Evolutionary conservation across 2,113 vertebrate species (phyloP).

Genomic region (Nyctibius bracteatus): DNA sequence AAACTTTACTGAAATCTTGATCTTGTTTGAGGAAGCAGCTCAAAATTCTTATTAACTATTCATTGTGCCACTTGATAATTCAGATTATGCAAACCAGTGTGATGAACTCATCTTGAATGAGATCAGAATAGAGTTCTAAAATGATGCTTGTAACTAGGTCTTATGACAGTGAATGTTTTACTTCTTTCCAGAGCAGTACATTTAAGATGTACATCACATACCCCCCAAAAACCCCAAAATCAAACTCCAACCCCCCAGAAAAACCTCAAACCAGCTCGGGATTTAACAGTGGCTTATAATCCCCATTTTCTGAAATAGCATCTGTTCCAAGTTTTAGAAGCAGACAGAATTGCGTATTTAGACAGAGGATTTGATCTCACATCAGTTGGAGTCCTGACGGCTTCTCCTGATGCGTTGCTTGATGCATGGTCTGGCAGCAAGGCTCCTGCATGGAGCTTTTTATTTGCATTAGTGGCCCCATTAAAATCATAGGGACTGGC

Average conservation of each 20-base stretch:
- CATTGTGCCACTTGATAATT: not conserved
- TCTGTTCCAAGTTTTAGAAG: not conserved
- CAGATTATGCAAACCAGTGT: not conserved
- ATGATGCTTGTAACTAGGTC: not conserved
- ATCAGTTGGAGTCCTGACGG: not conserved
- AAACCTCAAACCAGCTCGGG: not conserved
- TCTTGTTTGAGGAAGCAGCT: not conserved
- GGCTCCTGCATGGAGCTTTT: not conserved
- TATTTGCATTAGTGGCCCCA: not conserved
- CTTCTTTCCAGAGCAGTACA: not conserved
- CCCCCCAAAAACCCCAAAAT: accelerated
- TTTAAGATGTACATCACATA: not conserved
- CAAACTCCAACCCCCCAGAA: not conserved
- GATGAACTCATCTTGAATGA: not conserved
- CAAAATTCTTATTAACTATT: not conserved
- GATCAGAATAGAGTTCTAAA: not conserved
- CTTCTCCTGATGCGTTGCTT: not conserved
- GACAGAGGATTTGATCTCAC: not conserved
- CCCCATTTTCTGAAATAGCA: not conserved
- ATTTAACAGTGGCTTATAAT: not conserved
- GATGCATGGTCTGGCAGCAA: not conserved
- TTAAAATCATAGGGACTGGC: not conserved
- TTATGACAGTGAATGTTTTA: not conserved
- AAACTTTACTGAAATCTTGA: not conserved
- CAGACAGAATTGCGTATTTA: not conserved